Evolutionary conservation across 2,888 invertebrate species (phyloP), one percentile per base, ranked within the genome.

Genomic region (Tetrapedia diversipes): DNA sequence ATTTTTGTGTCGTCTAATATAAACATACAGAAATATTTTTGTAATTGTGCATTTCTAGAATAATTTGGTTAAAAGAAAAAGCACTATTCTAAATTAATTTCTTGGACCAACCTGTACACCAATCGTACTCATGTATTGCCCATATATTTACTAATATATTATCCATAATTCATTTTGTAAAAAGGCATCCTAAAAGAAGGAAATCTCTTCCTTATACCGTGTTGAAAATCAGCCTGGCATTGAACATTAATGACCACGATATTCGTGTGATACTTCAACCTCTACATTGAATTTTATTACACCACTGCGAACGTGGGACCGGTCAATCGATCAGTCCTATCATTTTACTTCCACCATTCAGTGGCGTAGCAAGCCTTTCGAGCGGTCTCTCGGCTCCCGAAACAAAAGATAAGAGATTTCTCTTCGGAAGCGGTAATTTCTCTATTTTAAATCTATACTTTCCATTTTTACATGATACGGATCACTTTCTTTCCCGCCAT

Each of bases 271-370:
- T 57, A 57, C 22, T 37, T 41, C 57, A 39, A 59, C 16, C 54
- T 60, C 54, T 39, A 51, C 54, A n/a, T 24, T 29, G 29, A 63
- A 19, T 68, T 56, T 34, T 57, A 47, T 64, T 43, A 22, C 66
- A 53, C 57, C 64, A 34, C 60, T 10, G 60, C 1, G 63, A 27
- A 66, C 56, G 57, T 66, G 61, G 29, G 49, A 56, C 27, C 60
- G 24, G 51, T 66, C 56, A 49, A 76, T 76, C 72, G 61, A 76
- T 72, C 72, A 16, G 56, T 39, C 60, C 24, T 54, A 76, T 72
- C 65, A 41, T 66, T 76, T 76, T 76, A 61, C 75, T 53, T 27
- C 24, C 10, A 27, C 59, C n/a, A 45, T 54, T 72, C 75, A 73
- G n/a, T 61, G 66, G 57, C 60, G 66, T 51, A 61, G 61, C 37